phyloP scores from a whole-genome alignment of 2,113 vertebrate genomes.

The Balaeniceps rex region DNA sequence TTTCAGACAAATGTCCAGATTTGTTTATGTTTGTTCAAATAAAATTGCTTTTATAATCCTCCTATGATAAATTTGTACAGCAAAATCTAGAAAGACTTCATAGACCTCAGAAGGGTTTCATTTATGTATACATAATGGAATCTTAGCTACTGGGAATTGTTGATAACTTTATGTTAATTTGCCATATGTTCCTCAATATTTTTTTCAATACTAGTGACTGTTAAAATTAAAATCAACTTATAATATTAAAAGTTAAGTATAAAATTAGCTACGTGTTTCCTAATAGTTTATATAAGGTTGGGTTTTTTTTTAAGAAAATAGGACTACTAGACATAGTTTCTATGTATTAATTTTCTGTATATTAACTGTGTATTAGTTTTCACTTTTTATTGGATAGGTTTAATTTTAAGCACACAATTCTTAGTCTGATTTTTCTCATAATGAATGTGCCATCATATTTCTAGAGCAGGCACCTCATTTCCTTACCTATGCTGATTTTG shows the following conservation, averaged over 20 bases:
- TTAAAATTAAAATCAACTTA: constrained; percentile 23
- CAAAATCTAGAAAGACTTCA: neutral
- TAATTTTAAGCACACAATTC: neutral
- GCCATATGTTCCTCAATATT: constrained; percentile 47
- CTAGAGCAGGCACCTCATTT: neutral
- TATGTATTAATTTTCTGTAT: neutral
- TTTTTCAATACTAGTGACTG: constrained; percentile 6
- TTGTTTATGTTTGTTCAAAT: neutral
- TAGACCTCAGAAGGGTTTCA: constrained; percentile 27
- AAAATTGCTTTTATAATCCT: neutral
- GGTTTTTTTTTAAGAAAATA: neutral
- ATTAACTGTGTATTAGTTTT: neutral
- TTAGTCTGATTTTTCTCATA: neutral
- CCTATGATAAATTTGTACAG: neutral
- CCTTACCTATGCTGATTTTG: neutral
- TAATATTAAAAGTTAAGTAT: constrained; percentile 22
- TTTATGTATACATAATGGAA: constrained; percentile 60
- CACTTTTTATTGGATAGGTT: neutral
- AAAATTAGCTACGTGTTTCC: neutral
- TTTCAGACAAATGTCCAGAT: neutral
- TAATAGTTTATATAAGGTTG: neutral
- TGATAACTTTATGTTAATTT: constrained; percentile 67
- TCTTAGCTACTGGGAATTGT: constrained; percentile 40
- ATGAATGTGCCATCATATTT: neutral
- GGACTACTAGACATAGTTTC: neutral